These are phyloP conservation scores for Apotomis capreana DNA, from an alignment of 2,888 invertebrate genomes.

Conservation along the genomic window DNA sequence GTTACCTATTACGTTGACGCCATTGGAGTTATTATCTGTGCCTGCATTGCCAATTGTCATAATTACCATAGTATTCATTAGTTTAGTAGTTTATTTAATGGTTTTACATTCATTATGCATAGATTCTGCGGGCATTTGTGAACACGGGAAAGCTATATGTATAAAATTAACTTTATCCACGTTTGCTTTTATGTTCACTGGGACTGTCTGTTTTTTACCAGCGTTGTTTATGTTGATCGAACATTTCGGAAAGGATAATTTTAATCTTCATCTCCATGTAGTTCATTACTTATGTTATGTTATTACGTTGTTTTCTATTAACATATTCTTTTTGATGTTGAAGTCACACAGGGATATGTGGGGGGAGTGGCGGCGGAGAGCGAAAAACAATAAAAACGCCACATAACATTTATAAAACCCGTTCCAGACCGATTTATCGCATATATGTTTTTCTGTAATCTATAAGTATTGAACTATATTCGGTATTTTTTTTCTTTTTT, in stretches of 20 bases:
- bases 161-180: conserved; percentile 3
- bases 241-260: too few species aligned
- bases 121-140: background rate
- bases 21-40: background rate
- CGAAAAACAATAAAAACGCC: too few species aligned
- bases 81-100: conserved; percentile 2
- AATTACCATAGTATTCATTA: background rate
- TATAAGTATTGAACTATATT: too few species aligned
- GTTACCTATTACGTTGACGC: background rate
- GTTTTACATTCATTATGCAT: conserved; percentile 2
- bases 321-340: conserved; percentile 19
- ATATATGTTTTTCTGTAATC: too few species aligned
- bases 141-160: background rate
- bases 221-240: background rate
- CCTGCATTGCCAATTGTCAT: too few species aligned
- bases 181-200: conserved; percentile 5
- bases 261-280: background rate
- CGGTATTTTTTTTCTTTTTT: too few species aligned
- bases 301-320: conserved; percentile 2
- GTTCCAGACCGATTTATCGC: too few species aligned
- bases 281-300: background rate
- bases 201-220: background rate
- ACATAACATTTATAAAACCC: too few species aligned
- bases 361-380: background rate
- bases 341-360: conserved; percentile 14